Evolutionary conservation across 2,113 vertebrate species (phyloP), one percentile per base, ranked within the genome.

Genomic region (Campylorhamphus procurvoides): DNA sequence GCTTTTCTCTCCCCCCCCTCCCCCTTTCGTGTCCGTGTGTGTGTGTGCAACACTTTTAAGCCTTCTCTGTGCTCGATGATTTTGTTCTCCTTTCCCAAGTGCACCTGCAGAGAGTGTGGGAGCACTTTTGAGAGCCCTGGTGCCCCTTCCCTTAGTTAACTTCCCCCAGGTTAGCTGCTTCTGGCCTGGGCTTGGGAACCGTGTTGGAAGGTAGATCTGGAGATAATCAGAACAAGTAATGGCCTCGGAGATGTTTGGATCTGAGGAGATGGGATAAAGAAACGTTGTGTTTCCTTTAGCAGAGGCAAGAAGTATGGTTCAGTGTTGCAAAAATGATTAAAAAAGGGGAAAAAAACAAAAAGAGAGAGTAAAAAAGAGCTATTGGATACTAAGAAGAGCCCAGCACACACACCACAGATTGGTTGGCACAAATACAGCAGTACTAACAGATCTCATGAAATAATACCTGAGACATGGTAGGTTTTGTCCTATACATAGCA

Each of bases 251-350:
- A 49, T 78, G 68, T 94, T 96, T 97, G 83, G 73, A 89, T 80
- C 86, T 84, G 68, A 84, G 87, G 58, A 92, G 67, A 75, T 60
- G 84, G 58, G 66, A 8, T 77, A 92, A 94, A 85, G 58, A 84
- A 93, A 92, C 5, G 0, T 90, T 89, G 74, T 42, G 72, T 93
- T 96, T 96, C 84, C 64, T 91, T 94, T 95, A 90, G 89, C 91
- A 96, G 92, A 96, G 96, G 94, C 96, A 96, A 96, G 97, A 97
- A 97, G 96, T 96, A 96, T 91, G 93, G 96, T 95, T 96, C 33
- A 40, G 77, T 89, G 69, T 83, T 80, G 63, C 5, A 35, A 89
- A 84, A 78, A 7, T 5, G 29, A 69, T 14, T 13, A 1, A n/a
- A 68, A 22, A 25, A 14, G n/a, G n/a, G 9, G 1, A 14, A 49